These are phyloP conservation scores for Reinhardtius hippoglossoides DNA, from an alignment of 2,113 vertebrate genomes.

Conservation along the genomic window DNA sequence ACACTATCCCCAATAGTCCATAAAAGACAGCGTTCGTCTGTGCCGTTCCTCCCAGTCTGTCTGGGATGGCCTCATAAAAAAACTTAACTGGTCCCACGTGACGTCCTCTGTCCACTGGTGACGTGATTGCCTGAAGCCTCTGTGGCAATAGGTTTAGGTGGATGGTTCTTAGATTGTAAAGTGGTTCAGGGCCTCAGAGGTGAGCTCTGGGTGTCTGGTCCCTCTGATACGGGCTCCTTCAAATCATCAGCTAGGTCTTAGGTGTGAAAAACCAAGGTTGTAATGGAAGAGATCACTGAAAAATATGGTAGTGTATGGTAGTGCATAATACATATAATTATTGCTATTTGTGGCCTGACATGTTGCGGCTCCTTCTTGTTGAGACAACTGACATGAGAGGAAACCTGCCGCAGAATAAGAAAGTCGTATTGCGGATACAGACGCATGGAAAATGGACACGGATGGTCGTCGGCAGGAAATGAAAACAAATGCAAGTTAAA, in stretches of 20 bases:
- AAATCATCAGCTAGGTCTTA: conserved; percentile 20
- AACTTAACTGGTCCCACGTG: conserved; percentile 64
- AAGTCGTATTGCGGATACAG: neutral
- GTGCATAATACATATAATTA: neutral
- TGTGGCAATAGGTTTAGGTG: conserved; percentile 5
- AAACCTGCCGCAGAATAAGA: neutral
- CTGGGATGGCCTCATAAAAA: conserved; percentile 64
- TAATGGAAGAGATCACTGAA: neutral
- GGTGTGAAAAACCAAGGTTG: neutral
- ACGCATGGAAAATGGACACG: neutral
- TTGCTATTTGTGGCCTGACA: neutral
- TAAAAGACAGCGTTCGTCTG: conserved; percentile 57
- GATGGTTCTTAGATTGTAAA: conserved; percentile 16
- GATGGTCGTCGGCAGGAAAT: neutral
- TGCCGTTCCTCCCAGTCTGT: conserved; percentile 36
- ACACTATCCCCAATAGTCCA: conserved; percentile 53
- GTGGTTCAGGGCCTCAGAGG: conserved; percentile 10
- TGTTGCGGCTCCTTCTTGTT: neutral
- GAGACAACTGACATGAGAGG: neutral
- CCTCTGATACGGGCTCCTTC: neutral
- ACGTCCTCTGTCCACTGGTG: conserved; percentile 31
- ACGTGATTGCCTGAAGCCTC: conserved; percentile 37
- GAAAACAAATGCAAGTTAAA: neutral
- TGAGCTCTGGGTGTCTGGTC: conserved; percentile 48
- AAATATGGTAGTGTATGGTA: neutral